These are phyloP conservation scores for Ctenicera cuprea DNA, from an alignment of 2,888 invertebrate species.

Conservation along the genomic window DNA sequence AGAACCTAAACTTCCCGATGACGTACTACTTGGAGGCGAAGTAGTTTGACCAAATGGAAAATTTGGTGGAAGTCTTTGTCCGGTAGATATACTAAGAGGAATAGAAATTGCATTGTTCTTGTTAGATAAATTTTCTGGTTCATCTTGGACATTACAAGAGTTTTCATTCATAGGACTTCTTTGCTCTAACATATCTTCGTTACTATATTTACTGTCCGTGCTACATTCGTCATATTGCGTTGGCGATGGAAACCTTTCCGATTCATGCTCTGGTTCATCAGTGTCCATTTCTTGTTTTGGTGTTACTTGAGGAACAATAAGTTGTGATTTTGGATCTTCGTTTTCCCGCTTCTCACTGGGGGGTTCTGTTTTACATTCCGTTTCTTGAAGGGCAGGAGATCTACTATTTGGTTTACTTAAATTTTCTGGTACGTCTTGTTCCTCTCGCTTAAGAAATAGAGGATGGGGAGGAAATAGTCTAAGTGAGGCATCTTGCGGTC, in stretches of 20 bases:
- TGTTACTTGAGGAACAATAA: conserved; percentile 74
- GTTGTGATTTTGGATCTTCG: conserved; percentile 54
- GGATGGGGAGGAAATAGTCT: conserved; percentile 82
- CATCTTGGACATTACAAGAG: conserved; percentile 82
- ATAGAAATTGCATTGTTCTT: conserved; percentile 78
- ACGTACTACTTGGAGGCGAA: conserved; percentile 80
- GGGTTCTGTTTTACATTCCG: conserved; percentile 39
- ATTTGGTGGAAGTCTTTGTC: conserved; percentile 79
- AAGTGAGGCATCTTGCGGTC: conserved; percentile 73
- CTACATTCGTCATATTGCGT: conserved; percentile 86
- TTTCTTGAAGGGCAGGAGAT: conserved; percentile 70
- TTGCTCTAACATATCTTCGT: conserved; percentile 78
- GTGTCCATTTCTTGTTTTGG: conserved; percentile 82
- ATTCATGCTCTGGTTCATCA: conserved; percentile 80
- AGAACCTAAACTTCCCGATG: conserved; percentile 77
- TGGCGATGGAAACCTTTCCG: conserved; percentile 79
- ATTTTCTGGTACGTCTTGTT: conserved; percentile 86
- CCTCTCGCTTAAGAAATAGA: conserved; percentile 80
- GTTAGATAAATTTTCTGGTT: conserved; percentile 88
- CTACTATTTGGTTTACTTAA: conserved; percentile 79
- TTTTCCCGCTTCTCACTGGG: conserved; percentile 50
- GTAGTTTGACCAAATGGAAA: conserved; percentile 77
- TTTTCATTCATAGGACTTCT: conserved; percentile 78
- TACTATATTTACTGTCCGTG: conserved; percentile 86
- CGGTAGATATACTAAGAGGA: conserved; percentile 81